Evolutionary conservation across 2,797 vertebrate species (phyloP).

Genomic region (Agapornis canus): DNA sequence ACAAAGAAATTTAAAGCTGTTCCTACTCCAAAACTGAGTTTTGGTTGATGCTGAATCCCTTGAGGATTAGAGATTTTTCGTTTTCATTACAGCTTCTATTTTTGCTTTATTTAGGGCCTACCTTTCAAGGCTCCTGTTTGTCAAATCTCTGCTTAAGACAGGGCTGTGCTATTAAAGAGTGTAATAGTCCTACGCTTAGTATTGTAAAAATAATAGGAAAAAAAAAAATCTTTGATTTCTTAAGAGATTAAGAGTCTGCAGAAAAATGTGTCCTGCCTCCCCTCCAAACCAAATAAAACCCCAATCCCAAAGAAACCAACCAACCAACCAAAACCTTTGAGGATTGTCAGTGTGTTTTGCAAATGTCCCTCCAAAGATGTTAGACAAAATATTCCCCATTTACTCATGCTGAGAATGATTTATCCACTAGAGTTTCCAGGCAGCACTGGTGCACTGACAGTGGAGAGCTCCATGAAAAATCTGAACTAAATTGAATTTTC

Average conservation of each 20-base stretch:
- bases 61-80: not conserved
- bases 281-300: not conserved
- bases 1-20: not conserved
- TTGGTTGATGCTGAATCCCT: not conserved
- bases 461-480: not conserved
- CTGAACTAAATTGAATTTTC: not conserved
- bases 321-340: not conserved
- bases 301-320: not conserved
- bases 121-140: not conserved
- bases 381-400: not conserved
- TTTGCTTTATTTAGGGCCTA: not conserved
- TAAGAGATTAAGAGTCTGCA: not conserved
- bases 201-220: not conserved
- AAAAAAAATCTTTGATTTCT: not conserved
- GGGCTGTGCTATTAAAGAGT: not conserved
- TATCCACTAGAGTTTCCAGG: not conserved
- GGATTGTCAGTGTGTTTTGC: not conserved
- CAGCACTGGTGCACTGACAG: not conserved
- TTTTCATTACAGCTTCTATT: not conserved
- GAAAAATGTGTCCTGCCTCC: not conserved
- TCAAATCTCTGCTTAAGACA: not conserved
- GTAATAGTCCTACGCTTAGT: not conserved
- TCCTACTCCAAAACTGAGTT: not conserved
- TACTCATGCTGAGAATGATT: not conserved
- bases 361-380: not conserved